phyloP scores from a whole-genome alignment of 2,888 invertebrate genomes.

The Diarsia rubi region DNA sequence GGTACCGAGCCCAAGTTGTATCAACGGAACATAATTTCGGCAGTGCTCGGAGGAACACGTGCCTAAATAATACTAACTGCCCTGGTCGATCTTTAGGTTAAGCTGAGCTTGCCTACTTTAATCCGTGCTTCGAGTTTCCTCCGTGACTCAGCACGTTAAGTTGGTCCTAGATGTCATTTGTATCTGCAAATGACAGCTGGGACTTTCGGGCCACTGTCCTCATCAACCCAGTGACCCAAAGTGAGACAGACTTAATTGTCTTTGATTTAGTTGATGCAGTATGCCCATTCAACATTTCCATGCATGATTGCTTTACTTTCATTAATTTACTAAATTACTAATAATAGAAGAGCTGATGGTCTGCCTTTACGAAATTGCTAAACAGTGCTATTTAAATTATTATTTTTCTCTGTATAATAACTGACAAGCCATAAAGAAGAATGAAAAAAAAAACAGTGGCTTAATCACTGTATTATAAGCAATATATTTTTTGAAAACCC shows the following conservation, averaged over 20 bases:
- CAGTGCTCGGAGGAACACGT: neutral
- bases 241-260: slow-evolving; percentile 28
- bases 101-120: too few relatives aligned
- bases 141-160: too few relatives aligned
- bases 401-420: neutral
- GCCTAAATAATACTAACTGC: too few relatives aligned
- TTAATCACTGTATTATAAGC: neutral
- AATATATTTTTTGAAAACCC: neutral
- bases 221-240: too few relatives aligned
- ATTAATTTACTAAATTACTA: neutral
- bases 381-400: neutral
- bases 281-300: neutral
- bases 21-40: slow-evolving; percentile 7
- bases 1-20: neutral
- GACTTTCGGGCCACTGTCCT: too few relatives aligned
- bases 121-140: too few relatives aligned
- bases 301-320: neutral
- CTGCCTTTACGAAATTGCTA: neutral
- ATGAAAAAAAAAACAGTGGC: neutral
- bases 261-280: slow-evolving; percentile 20
- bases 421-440: neutral
- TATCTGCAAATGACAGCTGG: too few relatives aligned
- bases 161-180: too few relatives aligned
- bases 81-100: too few relatives aligned
- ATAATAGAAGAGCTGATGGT: neutral